Percentiles rank a stretch among this genome's conserved stretches.
Evolutionary conservation across 2,888 invertebrate species (phyloP).

Genomic region (Ceratothoa steindachneri): DNA sequence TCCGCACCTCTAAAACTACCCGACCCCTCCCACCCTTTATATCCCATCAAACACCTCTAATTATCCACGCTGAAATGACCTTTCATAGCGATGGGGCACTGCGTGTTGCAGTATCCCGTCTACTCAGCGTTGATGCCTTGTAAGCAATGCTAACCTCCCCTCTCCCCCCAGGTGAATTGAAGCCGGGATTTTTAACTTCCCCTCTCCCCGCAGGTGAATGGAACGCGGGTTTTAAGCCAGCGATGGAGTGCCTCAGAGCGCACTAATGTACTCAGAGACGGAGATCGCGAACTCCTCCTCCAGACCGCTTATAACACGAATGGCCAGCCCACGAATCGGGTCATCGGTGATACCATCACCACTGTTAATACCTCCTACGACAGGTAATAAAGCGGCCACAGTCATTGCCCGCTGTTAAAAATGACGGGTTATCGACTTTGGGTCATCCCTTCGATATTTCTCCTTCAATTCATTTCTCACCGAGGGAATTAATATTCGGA

Average conservation of each 20-base stretch:
- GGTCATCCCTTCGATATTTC: neutral
- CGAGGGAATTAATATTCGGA: too few relatives aligned
- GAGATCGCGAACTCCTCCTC: constrained; percentile 70
- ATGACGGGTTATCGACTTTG: neutral
- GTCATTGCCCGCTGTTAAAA: neutral
- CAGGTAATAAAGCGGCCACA: too few relatives aligned
- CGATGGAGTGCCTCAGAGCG: constrained; percentile 89
- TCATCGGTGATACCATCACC: constrained; percentile 63
- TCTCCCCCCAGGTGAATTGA: too few relatives aligned
- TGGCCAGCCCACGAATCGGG: constrained; percentile 78
- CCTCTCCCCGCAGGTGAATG: constrained; percentile 72
- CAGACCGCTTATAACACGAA: constrained; percentile 83
- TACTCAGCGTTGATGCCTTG: too few relatives aligned
- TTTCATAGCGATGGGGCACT: too few relatives aligned
- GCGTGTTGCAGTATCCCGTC: too few relatives aligned
- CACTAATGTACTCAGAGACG: constrained; percentile 83
- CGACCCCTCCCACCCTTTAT: too few relatives aligned
- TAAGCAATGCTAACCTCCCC: too few relatives aligned
- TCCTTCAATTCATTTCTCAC: neutral
- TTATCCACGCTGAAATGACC: too few relatives aligned
- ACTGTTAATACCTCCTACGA: constrained; percentile 85
- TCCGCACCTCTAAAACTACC: too few relatives aligned
- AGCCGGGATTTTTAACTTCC: too few relatives aligned
- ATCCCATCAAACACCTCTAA: too few relatives aligned
- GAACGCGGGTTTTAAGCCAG: constrained; percentile 78